Base-by-base conservation (phyloP, 2,797 vertebrate species). In the Phoxinus dragarum region DNA sequence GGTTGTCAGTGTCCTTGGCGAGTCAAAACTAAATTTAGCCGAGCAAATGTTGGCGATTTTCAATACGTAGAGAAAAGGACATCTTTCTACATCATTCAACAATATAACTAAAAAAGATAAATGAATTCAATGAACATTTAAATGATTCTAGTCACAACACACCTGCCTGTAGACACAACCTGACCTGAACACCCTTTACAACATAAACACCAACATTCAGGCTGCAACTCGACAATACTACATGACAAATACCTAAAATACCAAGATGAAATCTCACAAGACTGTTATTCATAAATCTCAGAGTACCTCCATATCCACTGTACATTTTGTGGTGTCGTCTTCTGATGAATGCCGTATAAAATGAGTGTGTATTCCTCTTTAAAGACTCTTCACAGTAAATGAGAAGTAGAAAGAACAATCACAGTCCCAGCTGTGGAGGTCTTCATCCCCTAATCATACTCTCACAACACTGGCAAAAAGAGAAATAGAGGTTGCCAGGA, bases 301-400 rank as follows among this genome's bases (percentile, higher is more conserved):
- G 9, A 66, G 86, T 92, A 96, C 95, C 95, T 96, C 94, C 94
- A 94, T 95, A 95, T 94, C 93, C 94, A 91, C 94, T 94, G 94
- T 95, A 95, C 95, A 95, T 96, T 86, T 64, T 96, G 88, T 49
- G 66, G 84, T 81, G 67, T 81, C 9, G 69, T 82, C 40, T 76
- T 68, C 78, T 44, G 14, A 27, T 40, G 11, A 72, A 40, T 71
- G 77, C 52, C 5, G 40, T 72, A 38, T 86, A 86, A 66, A 76
- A 69, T 27, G 27, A 54, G 73, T 34, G 64, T 66, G 14, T 80
- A 78, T 52, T 84, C 82, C 71, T 52, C 38, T 64, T 36, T 59
- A 74, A 40, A 85, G 54, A 81, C 67, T 52, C 31, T 64, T 34
- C 56, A 79, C 36, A 85, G 52, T 21, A 31, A 74, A 75, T 11